Percentiles rank a stretch among this genome's conserved stretches.
These are phyloP conservation scores for Phainopepla nitens DNA, from an alignment of 2,113 vertebrate genomes.

Conservation along the genomic window DNA sequence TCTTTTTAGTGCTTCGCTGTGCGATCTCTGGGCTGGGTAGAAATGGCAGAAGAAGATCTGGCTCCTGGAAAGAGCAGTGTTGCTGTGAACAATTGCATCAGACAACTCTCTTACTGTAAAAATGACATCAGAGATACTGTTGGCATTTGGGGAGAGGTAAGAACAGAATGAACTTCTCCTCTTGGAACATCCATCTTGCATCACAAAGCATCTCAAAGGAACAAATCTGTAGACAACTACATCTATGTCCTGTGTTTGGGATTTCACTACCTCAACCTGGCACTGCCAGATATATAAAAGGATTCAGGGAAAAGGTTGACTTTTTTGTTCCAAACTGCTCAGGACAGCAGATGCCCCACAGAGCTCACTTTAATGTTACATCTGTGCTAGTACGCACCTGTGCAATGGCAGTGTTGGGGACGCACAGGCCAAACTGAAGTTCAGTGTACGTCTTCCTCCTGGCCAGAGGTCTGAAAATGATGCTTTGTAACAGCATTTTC, in stretches of 20 bases:
- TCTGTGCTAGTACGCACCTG: not conserved
- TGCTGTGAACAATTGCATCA: conserved; percentile 93
- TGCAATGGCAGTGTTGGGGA: not conserved
- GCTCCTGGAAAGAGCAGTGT: conserved; percentile 89
- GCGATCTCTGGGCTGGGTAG: conserved; percentile 94
- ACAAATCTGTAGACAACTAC: not conserved
- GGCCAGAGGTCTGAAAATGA: not conserved
- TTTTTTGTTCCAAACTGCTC: not conserved
- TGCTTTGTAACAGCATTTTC: not conserved
- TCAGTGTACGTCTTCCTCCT: not conserved
- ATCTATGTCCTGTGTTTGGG: not conserved
- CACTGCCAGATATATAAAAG: not conserved
- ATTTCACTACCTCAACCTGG: not conserved
- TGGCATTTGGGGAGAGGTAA: conserved; percentile 96
- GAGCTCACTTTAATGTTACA: rapidly evolving
- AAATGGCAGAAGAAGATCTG: conserved; percentile 93
- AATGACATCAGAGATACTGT: conserved; percentile 94
- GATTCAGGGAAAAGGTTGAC: not conserved
- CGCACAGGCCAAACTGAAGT: not conserved
- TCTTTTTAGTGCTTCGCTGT: conserved; percentile 86
- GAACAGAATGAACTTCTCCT: not conserved
- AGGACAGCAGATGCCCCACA: not conserved
- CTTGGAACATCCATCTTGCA: not conserved
- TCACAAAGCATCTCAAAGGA: not conserved
- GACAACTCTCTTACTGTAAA: conserved; percentile 96